Evolutionary conservation across 2,888 invertebrate genomes (phyloP).

Genomic region (Brachyptera putata): DNA sequence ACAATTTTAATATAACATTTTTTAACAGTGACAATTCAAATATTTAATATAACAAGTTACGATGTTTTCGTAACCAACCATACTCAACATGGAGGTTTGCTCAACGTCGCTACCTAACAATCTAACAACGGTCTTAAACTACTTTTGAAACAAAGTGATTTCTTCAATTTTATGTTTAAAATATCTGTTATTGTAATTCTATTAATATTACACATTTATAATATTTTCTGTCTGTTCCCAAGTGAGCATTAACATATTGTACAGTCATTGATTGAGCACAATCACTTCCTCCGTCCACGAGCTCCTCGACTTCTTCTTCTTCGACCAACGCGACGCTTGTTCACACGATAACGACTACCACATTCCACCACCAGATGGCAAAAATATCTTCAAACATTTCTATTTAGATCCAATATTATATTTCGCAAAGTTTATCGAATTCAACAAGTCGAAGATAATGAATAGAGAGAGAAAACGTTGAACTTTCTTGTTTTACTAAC

Average conservation of each 20-base stretch:
- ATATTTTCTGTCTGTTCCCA: neutral
- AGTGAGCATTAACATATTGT: constrained; percentile 10
- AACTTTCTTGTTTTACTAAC: too few species aligned
- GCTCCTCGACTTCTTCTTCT: neutral
- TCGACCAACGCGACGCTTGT: neutral
- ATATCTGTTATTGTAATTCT: neutral
- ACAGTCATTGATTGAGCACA: constrained; percentile 4
- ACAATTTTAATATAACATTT: too few species aligned
- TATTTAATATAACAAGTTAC: constrained; percentile 4
- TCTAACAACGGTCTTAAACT: constrained; percentile 23
- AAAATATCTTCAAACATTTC: neutral
- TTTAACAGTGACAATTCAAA: too few species aligned
- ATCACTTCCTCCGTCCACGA: neutral
- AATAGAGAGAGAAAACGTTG: too few species aligned
- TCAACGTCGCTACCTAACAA: too few species aligned
- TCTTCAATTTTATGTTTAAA: constrained; percentile 16
- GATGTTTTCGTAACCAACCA: constrained; percentile 22
- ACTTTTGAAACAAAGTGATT: constrained; percentile 25
- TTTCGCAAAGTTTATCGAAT: too few species aligned
- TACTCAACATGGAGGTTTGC: too few species aligned
- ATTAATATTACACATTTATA: neutral
- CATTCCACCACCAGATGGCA: neutral
- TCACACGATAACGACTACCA: neutral
- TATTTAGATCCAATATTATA: constrained; percentile 1
- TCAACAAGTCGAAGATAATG: too few species aligned